Base-by-base conservation (phyloP, 2,797 vertebrate genomes). In the Parambassis ranga region DNA sequence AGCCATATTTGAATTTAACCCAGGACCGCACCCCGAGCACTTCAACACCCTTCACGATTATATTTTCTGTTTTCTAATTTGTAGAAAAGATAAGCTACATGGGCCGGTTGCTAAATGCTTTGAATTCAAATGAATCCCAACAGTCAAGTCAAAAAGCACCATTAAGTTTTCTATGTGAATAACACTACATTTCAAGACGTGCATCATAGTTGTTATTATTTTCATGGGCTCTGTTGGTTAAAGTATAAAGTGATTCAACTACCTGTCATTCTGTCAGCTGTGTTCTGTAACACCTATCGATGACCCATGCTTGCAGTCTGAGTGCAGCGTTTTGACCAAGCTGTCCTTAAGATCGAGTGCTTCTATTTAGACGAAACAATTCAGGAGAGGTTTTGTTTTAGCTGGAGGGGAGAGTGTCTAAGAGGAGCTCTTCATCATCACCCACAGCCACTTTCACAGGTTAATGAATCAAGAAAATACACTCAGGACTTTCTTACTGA, bases 391-490 rank as follows among this genome's bases (percentile, higher is more conserved):
- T 77, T 84, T 69, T 67, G 50, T 49, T 66, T 70, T 62, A 42
- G 59, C 66, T 61, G 19, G 46, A 30, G 56, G 66, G 42, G 39
- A 63, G 57, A 59, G 39, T 48, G 23, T 79, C 55, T 69, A 60
- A 11, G 32, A 48, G 51, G 48, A 72, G 52, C 58, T 68, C 43
- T 84, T 70, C 36, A 75, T 81, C 66, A 68, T 63, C 18, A 28
- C 32, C 38, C 43, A 18, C 52, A 66, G 44, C 43, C 27, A 68
- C 63, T 73, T 77, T 74, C 47, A 64, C 66, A 73, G 55, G 68
- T 84, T 75, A 69, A 82, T 58, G 48, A 75, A 65, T 80, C 64
- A 66, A 66, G 38, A 70, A 63, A 67, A 77, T 41, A 61, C 51
- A 51, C 57, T 36, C 11, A 22, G 49, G 49, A 33, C 46, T 44